These are phyloP conservation scores for Ophion obscuratus DNA, from an alignment of 2,888 invertebrate genomes.

Conservation along the genomic window DNA sequence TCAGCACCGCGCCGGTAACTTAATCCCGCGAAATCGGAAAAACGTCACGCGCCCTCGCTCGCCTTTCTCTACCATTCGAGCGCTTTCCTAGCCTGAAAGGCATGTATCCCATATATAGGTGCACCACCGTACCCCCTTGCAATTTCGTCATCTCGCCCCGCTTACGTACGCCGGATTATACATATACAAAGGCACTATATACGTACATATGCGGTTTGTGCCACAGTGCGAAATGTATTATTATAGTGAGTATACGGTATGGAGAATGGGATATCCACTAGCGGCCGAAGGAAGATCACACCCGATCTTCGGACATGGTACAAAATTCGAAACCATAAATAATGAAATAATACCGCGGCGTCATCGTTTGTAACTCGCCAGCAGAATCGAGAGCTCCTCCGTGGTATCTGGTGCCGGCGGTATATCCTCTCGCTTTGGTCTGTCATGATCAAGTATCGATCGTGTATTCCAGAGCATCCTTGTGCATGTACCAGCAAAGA, in stretches of 20 bases:
- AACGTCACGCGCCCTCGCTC: constrained; percentile 71
- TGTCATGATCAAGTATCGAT: constrained; percentile 63
- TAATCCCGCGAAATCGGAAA: constrained; percentile 81
- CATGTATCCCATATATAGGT: background rate
- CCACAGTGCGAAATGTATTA: constrained; percentile 6
- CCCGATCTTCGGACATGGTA: constrained; percentile 36
- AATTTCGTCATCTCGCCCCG: constrained; percentile 35
- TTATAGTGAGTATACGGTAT: constrained; percentile 23
- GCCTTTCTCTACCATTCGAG: constrained; percentile 16
- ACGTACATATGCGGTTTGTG: background rate
- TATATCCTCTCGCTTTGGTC: constrained; percentile 50
- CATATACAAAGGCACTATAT: background rate
- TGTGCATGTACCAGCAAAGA: constrained; percentile 11
- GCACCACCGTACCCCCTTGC: background rate
- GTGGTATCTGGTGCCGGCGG: background rate
- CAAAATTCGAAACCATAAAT: constrained; percentile 79
- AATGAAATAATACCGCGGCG: constrained; percentile 78
- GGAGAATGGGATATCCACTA: constrained; percentile 52
- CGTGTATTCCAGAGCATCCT: constrained; percentile 34
- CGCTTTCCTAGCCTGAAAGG: constrained; percentile 40
- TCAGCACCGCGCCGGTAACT: constrained; percentile 78
- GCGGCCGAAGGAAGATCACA: constrained; percentile 39
- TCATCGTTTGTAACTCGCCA: constrained; percentile 78
- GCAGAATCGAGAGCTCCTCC: constrained; percentile 49
- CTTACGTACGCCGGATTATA: background rate